Conservation (phyloP, 1,140 invertebrate species). For the Argopecten irradians region DNA sequence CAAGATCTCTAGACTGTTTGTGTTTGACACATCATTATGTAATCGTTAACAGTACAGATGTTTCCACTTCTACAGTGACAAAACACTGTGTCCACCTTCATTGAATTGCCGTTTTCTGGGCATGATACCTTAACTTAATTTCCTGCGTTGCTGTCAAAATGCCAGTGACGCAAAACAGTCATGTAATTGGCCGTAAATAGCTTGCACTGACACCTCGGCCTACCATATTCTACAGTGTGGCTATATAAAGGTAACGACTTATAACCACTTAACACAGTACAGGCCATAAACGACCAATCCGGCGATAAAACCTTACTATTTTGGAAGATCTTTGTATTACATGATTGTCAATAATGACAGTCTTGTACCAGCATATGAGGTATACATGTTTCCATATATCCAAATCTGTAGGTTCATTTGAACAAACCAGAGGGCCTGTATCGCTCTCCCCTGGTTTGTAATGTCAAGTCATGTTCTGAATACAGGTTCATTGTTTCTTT, state of each 20-base stretch:
- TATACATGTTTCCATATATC: neutral
- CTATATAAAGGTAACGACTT: neutral
- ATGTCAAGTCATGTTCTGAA: too few species aligned
- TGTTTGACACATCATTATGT: neutral
- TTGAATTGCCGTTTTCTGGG: neutral
- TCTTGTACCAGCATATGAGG: neutral
- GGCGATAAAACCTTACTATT: neutral
- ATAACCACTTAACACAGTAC: neutral
- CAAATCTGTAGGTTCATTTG: conserved; percentile 9
- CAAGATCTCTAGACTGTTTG: too few species aligned
- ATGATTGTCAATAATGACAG: neutral
- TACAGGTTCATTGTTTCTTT: neutral
- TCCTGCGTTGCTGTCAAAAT: neutral
- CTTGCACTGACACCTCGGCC: neutral
- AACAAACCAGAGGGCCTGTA: neutral
- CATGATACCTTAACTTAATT: neutral
- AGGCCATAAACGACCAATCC: neutral
- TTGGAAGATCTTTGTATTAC: neutral
- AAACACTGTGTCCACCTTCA: neutral
- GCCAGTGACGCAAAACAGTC: conserved; percentile 3
- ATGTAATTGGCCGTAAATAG: neutral
- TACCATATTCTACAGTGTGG: neutral
- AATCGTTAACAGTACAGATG: neutral
- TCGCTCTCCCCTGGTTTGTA: too few species aligned
- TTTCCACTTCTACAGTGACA: neutral